Evolutionary conservation across 1,140 invertebrate species (phyloP), one percentile per base, ranked within the genome.

Genomic region (Arctopsyche grandis): DNA sequence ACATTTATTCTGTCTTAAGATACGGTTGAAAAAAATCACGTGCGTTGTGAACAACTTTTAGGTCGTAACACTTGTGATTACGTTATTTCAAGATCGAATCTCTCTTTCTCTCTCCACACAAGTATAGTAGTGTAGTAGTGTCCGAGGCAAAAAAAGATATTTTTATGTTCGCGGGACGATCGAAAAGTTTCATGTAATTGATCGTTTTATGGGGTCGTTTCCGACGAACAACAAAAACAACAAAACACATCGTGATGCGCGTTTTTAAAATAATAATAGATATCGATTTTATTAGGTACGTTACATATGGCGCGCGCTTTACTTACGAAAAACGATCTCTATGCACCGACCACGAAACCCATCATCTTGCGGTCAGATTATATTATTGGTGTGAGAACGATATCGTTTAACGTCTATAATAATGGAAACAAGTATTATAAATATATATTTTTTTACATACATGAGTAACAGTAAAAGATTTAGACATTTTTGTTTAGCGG

Each of bases 201-300:
- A 76, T 76, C 74, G 46, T 76, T 76, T 76, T 76, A 52, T 76
- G 74, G 63, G 74, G 74, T 66, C 74, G 74, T 76, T 76, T 63
- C 46, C 16, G n/a, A 22, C 16, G 22, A 26, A 76, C 56, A 76
- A 19, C 10, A 52, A 74, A 74, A 63, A 63, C 74, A 63, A 76
- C 74, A 76, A 58, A 76, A 76, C 58, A 76, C 74, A 76, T 76
- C 74, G 74, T 76, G 74, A 76, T 76, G 56, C 21, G 74, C 74
- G 74, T 76, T 52, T 52, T 76, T 76, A 76, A 38, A 76, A 76
- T 76, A 76, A 76, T 76, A 76, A 76, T 76, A 76, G 74, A 76
- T 76, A 63, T 48, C 74, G 43, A 29, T 74, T 74, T 74, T 74
- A 48, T 52, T 66, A 66, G 21, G 63, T 66, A 66, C 48, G 48